Conservation (phyloP, 23 tunicate genomes). For the Botrylloides violaceus region DNA sequence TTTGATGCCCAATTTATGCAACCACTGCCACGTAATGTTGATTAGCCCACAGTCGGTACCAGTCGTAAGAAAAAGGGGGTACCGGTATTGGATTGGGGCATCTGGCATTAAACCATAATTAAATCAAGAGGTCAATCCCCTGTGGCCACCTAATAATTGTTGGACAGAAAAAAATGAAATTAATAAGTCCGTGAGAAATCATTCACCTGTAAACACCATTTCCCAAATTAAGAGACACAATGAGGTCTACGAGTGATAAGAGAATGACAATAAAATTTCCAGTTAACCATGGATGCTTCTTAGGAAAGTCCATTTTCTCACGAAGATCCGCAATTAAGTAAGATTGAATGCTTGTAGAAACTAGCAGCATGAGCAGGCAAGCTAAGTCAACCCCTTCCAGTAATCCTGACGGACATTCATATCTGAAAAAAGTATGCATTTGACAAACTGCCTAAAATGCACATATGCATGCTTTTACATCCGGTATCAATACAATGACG, state of each 20-base stretch:
- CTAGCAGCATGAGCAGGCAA: slow-evolving; percentile 55
- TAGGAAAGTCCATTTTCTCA: slow-evolving; percentile 27
- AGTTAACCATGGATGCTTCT: slow-evolving; percentile 69
- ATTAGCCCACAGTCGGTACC: too few species aligned
- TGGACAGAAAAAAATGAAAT: not conserved
- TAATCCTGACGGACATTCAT: slow-evolving; percentile 50
- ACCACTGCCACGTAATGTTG: too few species aligned
- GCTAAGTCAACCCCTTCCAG: slow-evolving; percentile 87
- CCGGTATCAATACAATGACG: too few species aligned
- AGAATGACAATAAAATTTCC: slow-evolving; percentile 60
- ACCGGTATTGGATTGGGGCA: too few species aligned
- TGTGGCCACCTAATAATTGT: too few species aligned
- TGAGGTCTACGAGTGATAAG: slow-evolving; percentile 59
- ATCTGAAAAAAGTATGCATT: slow-evolving; percentile 20
- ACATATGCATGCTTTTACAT: too few species aligned
- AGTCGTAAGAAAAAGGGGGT: too few species aligned
- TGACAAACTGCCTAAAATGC: too few species aligned
- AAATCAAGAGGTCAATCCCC: too few species aligned
- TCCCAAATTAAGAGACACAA: slow-evolving; percentile 58
- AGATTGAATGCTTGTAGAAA: slow-evolving; percentile 59
- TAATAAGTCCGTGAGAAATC: not conserved
- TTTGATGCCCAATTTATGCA: too few species aligned
- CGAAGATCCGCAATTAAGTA: slow-evolving; percentile 43
- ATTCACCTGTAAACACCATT: slow-evolving; percentile 52
- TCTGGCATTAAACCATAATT: too few species aligned